phyloP scores from a whole-genome alignment of 2,888 invertebrate species.

The Poecilobothrus nobilitatus region DNA sequence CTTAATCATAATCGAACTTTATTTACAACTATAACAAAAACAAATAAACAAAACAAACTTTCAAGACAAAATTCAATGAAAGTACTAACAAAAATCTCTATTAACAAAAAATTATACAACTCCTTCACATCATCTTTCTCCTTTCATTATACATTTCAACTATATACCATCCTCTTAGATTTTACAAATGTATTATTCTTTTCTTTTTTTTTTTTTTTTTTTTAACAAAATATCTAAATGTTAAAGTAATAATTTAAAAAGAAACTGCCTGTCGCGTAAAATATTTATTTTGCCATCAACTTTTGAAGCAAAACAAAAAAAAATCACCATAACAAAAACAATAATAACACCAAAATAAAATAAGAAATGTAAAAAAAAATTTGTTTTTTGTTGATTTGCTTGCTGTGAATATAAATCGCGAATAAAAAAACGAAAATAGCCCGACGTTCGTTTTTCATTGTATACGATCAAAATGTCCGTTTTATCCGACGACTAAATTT shows the following conservation, averaged over 20 bases:
- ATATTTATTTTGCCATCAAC: conserved; percentile 10
- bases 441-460: not conserved
- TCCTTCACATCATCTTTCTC: not conserved
- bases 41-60: too few species aligned
- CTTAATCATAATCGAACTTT: too few species aligned
- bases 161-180: too few species aligned
- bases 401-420: conserved; percentile 1
- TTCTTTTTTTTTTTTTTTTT: not conserved
- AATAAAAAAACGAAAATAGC: not conserved
- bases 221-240: conserved; percentile 1
- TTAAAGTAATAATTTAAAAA: conserved; percentile 4
- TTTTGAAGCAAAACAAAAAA: not conserved
- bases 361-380: not conserved
- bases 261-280: conserved; percentile 10
- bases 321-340: not conserved
- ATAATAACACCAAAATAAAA: not conserved
- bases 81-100: not conserved
- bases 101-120: not conserved
- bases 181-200: too few species aligned
- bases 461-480: not conserved
- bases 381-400: conserved; percentile 4
- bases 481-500: not conserved
- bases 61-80: too few species aligned
- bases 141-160: not conserved
- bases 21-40: too few species aligned